Base-by-base conservation (phyloP, 1,140 invertebrate species). In the Monomorium pharaonis region DNA sequence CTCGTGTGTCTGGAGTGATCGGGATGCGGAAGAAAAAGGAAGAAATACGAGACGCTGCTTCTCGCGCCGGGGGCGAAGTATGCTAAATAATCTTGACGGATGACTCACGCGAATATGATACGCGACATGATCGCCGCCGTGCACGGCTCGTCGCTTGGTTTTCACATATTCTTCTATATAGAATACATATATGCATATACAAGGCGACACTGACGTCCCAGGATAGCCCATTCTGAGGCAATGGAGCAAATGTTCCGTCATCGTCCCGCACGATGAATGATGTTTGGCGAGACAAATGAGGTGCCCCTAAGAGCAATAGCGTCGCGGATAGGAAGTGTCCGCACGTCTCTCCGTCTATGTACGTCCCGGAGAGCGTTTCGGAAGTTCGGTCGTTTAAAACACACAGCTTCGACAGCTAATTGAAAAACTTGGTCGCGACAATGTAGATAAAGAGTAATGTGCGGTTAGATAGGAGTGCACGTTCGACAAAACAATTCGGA, bases 101-200 rank as follows among this genome's bases (percentile, higher is more conserved):
- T 83, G 51, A 93, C 92, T 93, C 89, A 94, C 92, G 88, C 92
- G 77, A 95, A 92, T 47, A 92, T 63, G 85, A 95, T 93, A 67
- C 89, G 90, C 75, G 93, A 77, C 51, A 94, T n/a, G 69, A 88
- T 93, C 92, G 56, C 92, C 94, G 88, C 93, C 94, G 85, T 92
- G 86, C 60, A 91, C 85, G 44, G 88, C 70, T 84, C 80, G 80
- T 21, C 75, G 87, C 7, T 89, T 60, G 9, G 92, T 93, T 75
- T n/a, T 94, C 93, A 65, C 94, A 94, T 87, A 94, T 94, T 42
- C 91, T 88, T 86, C 93, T 88, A 67, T 67, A 62, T 58, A 27
- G 24, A n/a, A 16, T 18, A 49, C 10, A 49, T 51, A n/a, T 88
- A 58, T 27, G 14, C 27, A n/a, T 16, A 0, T 24, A 44, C 42